These are phyloP conservation scores for Cyprinella venusta DNA, from an alignment of 2,797 vertebrate genomes.

Conservation along the genomic window DNA sequence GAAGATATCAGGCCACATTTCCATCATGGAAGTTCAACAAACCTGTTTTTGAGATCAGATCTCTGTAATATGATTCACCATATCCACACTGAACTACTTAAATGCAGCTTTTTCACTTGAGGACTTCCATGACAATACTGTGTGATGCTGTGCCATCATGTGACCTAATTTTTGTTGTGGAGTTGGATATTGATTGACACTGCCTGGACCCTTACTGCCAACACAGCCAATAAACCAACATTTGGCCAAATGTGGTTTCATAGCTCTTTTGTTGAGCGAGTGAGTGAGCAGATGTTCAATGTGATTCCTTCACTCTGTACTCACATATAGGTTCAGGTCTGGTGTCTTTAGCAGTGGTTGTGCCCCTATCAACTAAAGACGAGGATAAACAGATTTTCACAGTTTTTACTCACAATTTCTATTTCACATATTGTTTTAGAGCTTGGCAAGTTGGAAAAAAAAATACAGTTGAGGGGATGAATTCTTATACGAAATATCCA, in stretches of 20 bases:
- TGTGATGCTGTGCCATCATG: neutral
- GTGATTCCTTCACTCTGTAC: neutral
- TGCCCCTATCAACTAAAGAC: neutral
- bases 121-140: neutral
- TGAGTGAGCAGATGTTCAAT: neutral
- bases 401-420: neutral
- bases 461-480: neutral
- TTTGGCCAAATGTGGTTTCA: neutral
- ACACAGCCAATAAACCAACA: neutral
- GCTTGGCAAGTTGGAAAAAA: neutral
- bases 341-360: neutral
- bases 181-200: neutral
- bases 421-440: neutral
- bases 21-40: neutral
- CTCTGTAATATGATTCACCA: neutral
- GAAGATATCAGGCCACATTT: conserved; percentile 21
- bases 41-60: neutral
- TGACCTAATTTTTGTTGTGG: neutral
- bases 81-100: neutral
- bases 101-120: neutral
- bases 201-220: neutral
- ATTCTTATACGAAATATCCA: neutral
- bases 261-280: neutral
- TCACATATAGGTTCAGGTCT: neutral
- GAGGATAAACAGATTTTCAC: neutral